Conservation (phyloP, 2,113 vertebrate genomes). For the Paedocypris sp. region DNA sequence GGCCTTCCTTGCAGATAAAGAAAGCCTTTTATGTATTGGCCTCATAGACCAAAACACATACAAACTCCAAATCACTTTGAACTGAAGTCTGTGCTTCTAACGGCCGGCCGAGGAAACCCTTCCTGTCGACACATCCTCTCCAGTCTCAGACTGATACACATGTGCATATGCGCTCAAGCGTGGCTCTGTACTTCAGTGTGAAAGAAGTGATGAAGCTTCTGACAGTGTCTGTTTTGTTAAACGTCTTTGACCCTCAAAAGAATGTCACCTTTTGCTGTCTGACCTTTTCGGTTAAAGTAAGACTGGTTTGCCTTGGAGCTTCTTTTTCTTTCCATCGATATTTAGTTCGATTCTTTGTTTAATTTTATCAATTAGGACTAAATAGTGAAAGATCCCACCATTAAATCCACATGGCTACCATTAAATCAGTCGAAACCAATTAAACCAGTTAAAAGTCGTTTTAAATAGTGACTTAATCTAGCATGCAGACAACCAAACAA, state of each 20-base stretch:
- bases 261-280: background rate
- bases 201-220: conserved; percentile 17
- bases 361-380: no score
- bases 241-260: background rate
- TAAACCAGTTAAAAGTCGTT: no score
- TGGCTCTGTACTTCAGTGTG: background rate
- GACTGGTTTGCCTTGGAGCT: no score
- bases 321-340: no score
- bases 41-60: conserved; percentile 44
- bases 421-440: no score
- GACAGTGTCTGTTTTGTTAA: background rate
- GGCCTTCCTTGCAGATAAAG: conserved; percentile 56
- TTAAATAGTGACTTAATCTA: no score
- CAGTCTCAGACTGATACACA: background rate
- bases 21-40: conserved; percentile 55
- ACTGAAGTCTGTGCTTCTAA: conserved; percentile 26
- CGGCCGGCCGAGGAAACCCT: background rate
- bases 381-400: no score
- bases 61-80: conserved; percentile 48
- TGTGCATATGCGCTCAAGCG: background rate
- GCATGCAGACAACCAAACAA: no score
- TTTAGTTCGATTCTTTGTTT: no score
- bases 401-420: no score
- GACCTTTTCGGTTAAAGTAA: background rate
- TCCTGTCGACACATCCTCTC: conserved; percentile 22